phyloP scores from a whole-genome alignment of 1,140 invertebrate genomes.

The Trialeurodes vaporariorum region DNA sequence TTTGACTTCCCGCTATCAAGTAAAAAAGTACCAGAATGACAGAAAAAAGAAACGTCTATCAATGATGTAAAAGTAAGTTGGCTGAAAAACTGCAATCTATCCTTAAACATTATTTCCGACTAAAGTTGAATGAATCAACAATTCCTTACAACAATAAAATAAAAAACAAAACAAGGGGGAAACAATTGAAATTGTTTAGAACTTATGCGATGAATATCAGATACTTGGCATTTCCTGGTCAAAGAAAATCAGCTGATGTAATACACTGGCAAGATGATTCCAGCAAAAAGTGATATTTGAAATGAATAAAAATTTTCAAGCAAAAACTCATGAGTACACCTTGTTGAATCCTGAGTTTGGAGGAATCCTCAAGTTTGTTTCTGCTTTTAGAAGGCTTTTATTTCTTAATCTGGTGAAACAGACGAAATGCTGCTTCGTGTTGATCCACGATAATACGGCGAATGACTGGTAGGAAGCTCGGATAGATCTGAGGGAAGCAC shows the following conservation, averaged over 20 bases:
- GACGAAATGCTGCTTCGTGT: constrained; percentile 57
- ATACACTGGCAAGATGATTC: background rate
- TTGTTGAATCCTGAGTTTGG: background rate
- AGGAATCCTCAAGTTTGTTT: background rate
- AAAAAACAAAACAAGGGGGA: no score
- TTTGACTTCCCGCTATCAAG: no score
- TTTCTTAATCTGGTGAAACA: constrained; percentile 46
- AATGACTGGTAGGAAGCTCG: constrained; percentile 35
- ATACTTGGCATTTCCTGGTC: background rate
- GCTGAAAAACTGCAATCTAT: no score
- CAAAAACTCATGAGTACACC: background rate
- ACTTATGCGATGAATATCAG: no score
- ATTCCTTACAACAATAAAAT: no score
- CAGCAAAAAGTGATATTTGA: background rate
- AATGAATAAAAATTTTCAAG: background rate
- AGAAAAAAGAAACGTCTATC: no score
- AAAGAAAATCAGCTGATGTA: background rate
- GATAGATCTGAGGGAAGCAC: constrained; percentile 49
- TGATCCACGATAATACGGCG: constrained; percentile 41
- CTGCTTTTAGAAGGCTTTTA: no score
- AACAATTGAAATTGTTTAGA: no score
- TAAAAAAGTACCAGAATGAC: no score
- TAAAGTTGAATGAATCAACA: no score
- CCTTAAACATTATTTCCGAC: no score
- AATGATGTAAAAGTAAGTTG: no score